Conservation (phyloP, 2,113 vertebrate genomes). For the Pimephales promelas region DNA sequence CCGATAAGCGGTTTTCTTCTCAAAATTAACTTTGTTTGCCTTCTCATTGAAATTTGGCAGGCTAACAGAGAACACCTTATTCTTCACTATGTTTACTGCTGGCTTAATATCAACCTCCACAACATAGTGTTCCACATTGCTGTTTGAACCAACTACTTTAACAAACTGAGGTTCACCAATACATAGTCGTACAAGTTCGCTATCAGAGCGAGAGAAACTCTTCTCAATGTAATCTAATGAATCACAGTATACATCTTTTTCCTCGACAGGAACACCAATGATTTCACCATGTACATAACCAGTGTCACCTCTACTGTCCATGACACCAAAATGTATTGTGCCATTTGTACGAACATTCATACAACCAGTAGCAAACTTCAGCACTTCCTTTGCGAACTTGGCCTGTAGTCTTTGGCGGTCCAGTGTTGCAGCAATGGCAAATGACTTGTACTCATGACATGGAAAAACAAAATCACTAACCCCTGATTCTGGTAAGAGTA, state of each 20-base stretch:
- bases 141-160: conserved; percentile 71
- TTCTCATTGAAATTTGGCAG: conserved; percentile 77
- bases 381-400: conserved; percentile 79
- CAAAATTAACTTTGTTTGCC: conserved; percentile 68
- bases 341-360: conserved; percentile 84
- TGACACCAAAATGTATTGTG: conserved; percentile 84
- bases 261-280: conserved; percentile 69
- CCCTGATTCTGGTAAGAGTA: conserved; percentile 81
- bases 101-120: conserved; percentile 84
- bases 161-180: conserved; percentile 80
- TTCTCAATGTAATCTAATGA: conserved; percentile 75
- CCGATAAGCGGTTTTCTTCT: conserved; percentile 66
- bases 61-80: conserved; percentile 68
- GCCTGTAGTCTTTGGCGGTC: conserved; percentile 72
- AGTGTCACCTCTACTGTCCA: conserved; percentile 72
- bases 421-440: conserved; percentile 69
- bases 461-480: conserved; percentile 73
- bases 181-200: conserved; percentile 71
- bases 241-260: conserved; percentile 73
- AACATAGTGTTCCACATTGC: conserved; percentile 73
- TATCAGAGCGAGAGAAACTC: conserved; percentile 60
- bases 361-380: conserved; percentile 81
- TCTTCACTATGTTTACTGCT: conserved; percentile 63
- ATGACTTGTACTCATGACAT: conserved; percentile 84
- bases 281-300: conserved; percentile 77